phyloP scores from a whole-genome alignment of 2,113 vertebrate species.

The Eonycteris spelaea region DNA sequence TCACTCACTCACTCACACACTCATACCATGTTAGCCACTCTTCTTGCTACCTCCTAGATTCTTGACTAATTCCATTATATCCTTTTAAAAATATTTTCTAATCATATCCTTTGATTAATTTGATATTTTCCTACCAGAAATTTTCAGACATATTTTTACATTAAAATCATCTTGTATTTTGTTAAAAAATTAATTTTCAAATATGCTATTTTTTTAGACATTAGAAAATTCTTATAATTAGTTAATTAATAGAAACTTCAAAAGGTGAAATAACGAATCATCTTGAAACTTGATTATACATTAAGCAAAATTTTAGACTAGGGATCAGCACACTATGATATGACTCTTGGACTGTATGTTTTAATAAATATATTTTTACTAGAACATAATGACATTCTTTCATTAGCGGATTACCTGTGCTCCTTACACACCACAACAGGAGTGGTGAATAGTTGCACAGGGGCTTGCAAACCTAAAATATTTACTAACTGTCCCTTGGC shows the following conservation, averaged over 20 bases:
- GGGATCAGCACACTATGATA: background rate
- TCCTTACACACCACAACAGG: background rate
- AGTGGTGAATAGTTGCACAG: background rate
- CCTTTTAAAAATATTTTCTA: background rate
- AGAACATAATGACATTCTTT: background rate
- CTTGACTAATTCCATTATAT: background rate
- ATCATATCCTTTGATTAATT: background rate
- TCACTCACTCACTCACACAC: no score
- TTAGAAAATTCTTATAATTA: background rate
- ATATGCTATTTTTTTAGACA: background rate
- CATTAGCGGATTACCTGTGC: background rate
- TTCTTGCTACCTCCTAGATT: background rate
- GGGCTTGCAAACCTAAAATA: background rate
- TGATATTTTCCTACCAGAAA: background rate
- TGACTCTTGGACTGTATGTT: background rate
- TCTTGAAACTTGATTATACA: background rate
- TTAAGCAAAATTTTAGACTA: background rate
- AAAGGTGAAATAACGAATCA: background rate
- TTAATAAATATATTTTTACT: background rate
- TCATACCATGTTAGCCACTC: background rate
- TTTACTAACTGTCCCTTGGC: background rate
- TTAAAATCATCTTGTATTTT: background rate
- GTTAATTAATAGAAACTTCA: background rate
- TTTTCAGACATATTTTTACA: conserved; percentile 13
- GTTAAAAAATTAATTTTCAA: background rate